Conservation (phyloP, 35 echinoderm and acorn worm genomes). For the Holothuria glaberrima region DNA sequence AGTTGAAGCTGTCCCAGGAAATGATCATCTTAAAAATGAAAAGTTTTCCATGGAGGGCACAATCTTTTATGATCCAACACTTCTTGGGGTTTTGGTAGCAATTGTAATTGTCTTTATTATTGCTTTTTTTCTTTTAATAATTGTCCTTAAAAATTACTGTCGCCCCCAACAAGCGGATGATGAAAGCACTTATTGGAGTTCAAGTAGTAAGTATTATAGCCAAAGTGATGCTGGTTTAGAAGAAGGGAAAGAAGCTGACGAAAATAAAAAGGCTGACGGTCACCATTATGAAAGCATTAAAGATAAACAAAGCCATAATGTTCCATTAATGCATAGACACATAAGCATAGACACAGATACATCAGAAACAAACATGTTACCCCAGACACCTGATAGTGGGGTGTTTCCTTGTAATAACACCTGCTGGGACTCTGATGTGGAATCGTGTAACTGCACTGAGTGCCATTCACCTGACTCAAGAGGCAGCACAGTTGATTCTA, state of each 20-base stretch:
- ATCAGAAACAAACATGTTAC: no score
- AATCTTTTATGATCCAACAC: not conserved
- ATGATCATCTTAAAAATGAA: not conserved
- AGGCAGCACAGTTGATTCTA: no score
- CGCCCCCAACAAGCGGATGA: not conserved
- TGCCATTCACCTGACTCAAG: no score
- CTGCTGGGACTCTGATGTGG: no score
- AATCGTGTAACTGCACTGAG: no score
- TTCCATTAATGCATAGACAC: no score
- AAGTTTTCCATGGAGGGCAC: no score
- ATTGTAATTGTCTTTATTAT: slow-evolving; percentile 15
- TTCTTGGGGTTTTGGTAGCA: not conserved
- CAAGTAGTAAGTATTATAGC: not conserved
- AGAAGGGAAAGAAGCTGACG: not conserved
- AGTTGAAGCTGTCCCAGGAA: no score
- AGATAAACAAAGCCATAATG: not conserved
- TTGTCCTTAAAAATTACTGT: slow-evolving; percentile 6
- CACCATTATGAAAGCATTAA: slow-evolving; percentile 29
- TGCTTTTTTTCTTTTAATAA: not conserved
- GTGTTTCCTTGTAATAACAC: no score
- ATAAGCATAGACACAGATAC: no score
- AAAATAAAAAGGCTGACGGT: not conserved
- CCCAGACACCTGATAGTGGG: no score
- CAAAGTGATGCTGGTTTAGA: not conserved
- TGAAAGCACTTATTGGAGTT: not conserved